Conservation (phyloP, 1,140 invertebrate species). For the Drosophila repleta region DNA sequence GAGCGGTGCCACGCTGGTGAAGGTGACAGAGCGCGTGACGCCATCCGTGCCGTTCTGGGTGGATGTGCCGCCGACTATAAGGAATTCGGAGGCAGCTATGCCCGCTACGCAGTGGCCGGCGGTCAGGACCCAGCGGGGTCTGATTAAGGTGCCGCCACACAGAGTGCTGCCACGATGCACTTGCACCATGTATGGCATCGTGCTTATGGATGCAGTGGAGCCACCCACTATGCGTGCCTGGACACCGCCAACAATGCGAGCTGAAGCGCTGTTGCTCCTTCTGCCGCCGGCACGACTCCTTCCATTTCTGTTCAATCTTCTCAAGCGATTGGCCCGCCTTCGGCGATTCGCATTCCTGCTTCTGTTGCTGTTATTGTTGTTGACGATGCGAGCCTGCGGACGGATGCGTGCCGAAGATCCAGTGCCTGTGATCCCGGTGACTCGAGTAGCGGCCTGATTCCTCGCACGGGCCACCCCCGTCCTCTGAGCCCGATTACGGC, state of each 20-base stretch:
- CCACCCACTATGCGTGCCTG: slow-evolving; percentile 32
- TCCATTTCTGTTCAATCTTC: not conserved
- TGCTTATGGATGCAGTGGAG: slow-evolving; percentile 13
- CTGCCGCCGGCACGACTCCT: no score
- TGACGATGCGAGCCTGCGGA: slow-evolving; percentile 44
- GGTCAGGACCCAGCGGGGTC: slow-evolving; percentile 35
- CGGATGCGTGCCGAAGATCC: slow-evolving; percentile 1
- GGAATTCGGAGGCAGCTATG: slow-evolving; percentile 2
- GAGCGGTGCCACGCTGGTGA: slow-evolving; percentile 6
- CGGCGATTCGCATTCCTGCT: not conserved
- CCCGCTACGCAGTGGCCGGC: slow-evolving; percentile 54
- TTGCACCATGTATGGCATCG: slow-evolving; percentile 42
- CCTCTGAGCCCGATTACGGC: not conserved
- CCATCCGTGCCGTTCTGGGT: slow-evolving; percentile 47
- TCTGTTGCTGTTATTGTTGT: no score
- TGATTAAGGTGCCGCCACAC: slow-evolving; percentile 50
- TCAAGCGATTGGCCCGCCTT: not conserved
- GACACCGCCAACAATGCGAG: slow-evolving; percentile 3
- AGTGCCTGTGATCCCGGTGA: not conserved
- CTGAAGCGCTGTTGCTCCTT: not conserved
- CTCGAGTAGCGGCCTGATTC: not conserved
- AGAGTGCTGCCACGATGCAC: slow-evolving; percentile 35
- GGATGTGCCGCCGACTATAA: slow-evolving; percentile 42
- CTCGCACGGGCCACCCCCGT: not conserved
- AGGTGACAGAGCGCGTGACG: slow-evolving; percentile 8